Evolutionary conservation across 35 echinoderm and acorn worm species (phyloP).

Genomic region (Amphiura filiformis): DNA sequence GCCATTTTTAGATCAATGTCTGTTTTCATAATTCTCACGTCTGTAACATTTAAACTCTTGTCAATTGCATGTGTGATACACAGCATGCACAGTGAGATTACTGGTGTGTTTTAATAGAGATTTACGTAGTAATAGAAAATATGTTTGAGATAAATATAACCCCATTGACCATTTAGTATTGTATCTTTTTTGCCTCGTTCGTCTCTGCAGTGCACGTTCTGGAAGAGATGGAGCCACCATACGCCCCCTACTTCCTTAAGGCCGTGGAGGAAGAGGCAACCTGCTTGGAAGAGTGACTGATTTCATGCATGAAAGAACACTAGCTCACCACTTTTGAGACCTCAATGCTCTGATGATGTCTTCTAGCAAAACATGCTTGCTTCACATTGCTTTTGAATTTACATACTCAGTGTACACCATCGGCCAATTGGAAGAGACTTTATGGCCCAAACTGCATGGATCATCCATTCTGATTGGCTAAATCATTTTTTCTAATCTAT

Average conservation of each 20-base stretch:
- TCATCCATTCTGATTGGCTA: slow-evolving; percentile 1
- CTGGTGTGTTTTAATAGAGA: too few relatives aligned
- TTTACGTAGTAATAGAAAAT: too few relatives aligned
- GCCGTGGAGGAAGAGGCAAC: slow-evolving; percentile 81
- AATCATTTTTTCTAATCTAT: not conserved
- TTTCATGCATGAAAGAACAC: not conserved
- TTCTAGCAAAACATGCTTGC: not conserved
- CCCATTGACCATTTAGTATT: not conserved
- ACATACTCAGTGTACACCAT: not conserved
- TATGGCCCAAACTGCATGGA: not conserved
- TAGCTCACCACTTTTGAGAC: not conserved
- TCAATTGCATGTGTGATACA: not conserved
- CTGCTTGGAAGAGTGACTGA: slow-evolving; percentile 91
- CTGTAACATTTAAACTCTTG: too few relatives aligned
- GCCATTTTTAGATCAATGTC: too few relatives aligned
- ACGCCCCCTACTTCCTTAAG: slow-evolving; percentile 57
- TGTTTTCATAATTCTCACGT: too few relatives aligned
- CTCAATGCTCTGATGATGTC: not conserved
- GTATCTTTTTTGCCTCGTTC: slow-evolving; percentile 36
- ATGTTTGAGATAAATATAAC: too few relatives aligned
- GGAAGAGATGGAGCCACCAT: slow-evolving; percentile 95
- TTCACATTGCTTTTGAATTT: not conserved
- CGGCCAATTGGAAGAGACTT: not conserved
- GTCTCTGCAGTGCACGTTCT: slow-evolving; percentile 84
- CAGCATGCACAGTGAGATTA: not conserved